Conservation (phyloP, 2,113 vertebrate species). For the Phyllostomus discolor region DNA sequence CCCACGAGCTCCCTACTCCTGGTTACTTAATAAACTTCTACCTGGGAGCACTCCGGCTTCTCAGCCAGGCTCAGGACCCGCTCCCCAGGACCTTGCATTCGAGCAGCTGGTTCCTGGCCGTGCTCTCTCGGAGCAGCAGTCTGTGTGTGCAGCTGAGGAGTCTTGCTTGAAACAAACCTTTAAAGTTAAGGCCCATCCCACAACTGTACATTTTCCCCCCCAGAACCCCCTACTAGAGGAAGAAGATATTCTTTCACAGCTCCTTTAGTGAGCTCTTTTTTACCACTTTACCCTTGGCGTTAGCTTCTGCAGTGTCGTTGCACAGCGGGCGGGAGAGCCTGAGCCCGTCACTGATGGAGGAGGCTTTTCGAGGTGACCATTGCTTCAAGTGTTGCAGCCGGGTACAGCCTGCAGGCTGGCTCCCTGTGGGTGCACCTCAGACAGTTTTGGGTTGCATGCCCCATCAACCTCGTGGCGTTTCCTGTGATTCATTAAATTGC, state of each 20-base stretch:
- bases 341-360: neutral
- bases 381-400: neutral
- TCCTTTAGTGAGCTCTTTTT: neutral
- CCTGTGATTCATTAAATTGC: constrained; percentile 80
- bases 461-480: constrained; percentile 58
- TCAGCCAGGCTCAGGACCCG: neutral
- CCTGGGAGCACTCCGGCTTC: neutral
- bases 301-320: neutral
- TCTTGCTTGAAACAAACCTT: neutral
- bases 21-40: neutral
- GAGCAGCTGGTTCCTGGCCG: neutral
- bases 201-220: neutral
- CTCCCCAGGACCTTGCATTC: neutral
- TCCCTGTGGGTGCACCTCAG: constrained; percentile 38
- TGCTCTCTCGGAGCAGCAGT: neutral
- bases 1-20: neutral
- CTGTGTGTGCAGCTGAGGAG: neutral
- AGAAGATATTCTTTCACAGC: neutral
- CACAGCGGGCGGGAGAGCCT: neutral
- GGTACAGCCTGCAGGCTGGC: neutral
- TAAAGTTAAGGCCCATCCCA: neutral
- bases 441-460: neutral
- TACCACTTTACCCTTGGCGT: neutral
- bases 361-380: constrained; percentile 10
- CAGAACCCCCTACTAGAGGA: neutral